These are phyloP conservation scores for Parasteatoda tepidariorum DNA, from an alignment of 1,140 invertebrate genomes.

Conservation along the genomic window DNA sequence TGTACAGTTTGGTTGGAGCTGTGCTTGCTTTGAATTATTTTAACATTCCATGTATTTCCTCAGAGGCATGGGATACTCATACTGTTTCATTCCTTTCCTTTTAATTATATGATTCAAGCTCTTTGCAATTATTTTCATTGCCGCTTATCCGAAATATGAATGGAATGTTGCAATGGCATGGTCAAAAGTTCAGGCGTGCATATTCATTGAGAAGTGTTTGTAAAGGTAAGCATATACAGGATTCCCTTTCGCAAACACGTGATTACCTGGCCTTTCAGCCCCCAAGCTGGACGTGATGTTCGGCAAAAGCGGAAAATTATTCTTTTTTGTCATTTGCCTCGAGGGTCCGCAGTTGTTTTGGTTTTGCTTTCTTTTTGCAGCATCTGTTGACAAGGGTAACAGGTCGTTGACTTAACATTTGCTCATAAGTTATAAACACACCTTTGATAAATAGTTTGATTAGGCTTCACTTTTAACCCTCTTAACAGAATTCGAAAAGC, in stretches of 20 bases:
- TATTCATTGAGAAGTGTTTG: background rate
- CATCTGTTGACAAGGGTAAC: background rate
- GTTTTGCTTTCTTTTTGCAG: background rate
- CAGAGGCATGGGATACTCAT: too few species aligned
- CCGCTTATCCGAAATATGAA: background rate
- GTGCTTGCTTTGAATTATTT: too few species aligned
- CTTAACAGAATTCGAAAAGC: too few species aligned
- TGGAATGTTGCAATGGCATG: background rate
- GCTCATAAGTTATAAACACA: too few species aligned
- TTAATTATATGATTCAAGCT: too few species aligned
- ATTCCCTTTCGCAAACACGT: background rate
- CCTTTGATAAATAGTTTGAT: too few species aligned
- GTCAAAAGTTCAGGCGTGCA: conserved; percentile 22
- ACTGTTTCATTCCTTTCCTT: too few species aligned
- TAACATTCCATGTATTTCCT: too few species aligned
- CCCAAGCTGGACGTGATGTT: background rate
- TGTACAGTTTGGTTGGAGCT: too few species aligned
- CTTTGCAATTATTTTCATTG: background rate
- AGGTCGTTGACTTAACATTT: conserved; percentile 6
- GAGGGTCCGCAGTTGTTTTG: background rate
- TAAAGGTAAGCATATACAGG: background rate
- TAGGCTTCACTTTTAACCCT: too few species aligned
- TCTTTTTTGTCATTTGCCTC: background rate
- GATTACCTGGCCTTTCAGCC: background rate
- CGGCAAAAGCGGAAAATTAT: background rate